Evolutionary conservation across 2,113 vertebrate species (phyloP), one percentile per base, ranked within the genome.

Genomic region (Platanista minor): DNA sequence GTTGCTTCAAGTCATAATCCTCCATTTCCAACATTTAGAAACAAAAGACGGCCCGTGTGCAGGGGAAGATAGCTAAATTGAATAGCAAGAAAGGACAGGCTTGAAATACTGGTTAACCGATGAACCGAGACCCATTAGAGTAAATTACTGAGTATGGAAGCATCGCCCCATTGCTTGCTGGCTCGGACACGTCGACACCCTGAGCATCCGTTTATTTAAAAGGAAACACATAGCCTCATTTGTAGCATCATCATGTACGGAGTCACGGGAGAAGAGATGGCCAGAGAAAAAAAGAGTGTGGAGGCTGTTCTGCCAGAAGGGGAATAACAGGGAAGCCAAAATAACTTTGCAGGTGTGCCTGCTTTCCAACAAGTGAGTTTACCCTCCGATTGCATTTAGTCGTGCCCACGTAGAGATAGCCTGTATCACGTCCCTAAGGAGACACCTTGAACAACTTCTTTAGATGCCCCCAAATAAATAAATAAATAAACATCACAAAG

Each of bases 91-190:
- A 96, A 97, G 94, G 98, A 98, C 96, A 97, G 95, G 64, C 94
- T 97, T 97, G 95, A 98, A 97, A 98, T 98, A 98, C 98, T 98
- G 98, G 95, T 96, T 96, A 97, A 69, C 97, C 97, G 97, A 95
- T 98, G 97, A 97, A 98, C 97, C 54, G 17, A 95, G 96, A 95
- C 96, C 96, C 95, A 97, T 97, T 97, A 98, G 96, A 95, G 97
- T 97, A 97, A 98, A 98, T 97, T 97, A 97, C 94, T 1, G 1
- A 87, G 91, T 91, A 67, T 85, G 66, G 96, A 94, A 95, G 87
- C 86, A 69, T n/a, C 81, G 61, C 93, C 89, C 95, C 75, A 81
- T 62, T 94, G 95, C 96, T 97, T 43, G 67, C 95, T 90, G 91
- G 80, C 93, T 93, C 46, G 69, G 83, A 67, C 93, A 61, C 11